phyloP scores from a whole-genome alignment of 2,797 vertebrate genomes.

The Myotis pilosus region DNA sequence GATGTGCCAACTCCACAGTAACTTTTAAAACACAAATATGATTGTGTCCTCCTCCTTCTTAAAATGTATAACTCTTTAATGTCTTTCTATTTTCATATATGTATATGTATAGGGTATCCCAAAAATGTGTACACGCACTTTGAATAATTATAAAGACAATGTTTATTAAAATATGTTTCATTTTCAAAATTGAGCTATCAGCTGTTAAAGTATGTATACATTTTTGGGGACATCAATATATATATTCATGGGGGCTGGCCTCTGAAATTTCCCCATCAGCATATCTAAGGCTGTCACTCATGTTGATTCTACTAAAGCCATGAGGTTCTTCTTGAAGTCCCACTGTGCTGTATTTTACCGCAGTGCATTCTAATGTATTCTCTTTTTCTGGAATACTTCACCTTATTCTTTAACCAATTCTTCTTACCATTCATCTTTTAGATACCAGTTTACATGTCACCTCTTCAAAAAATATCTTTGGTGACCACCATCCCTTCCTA shows the following conservation, averaged over 20 bases:
- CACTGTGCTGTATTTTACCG: neutral
- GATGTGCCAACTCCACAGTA: neutral
- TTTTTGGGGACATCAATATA: too few species aligned
- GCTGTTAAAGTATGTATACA: too few species aligned
- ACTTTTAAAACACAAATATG: neutral
- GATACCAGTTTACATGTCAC: neutral
- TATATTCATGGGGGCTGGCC: neutral
- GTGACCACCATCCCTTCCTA: neutral
- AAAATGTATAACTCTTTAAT: neutral
- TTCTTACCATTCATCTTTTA: neutral
- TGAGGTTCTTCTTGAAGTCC: neutral
- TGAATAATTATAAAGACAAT: too few species aligned
- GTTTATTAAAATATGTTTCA: too few species aligned
- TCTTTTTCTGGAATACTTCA: neutral
- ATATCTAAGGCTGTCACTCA: neutral
- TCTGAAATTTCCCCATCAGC: neutral
- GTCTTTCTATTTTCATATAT: neutral
- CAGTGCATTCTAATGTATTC: neutral
- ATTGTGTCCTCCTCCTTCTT: neutral
- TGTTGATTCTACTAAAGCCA: neutral
- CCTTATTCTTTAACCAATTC: neutral
- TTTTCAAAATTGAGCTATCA: too few species aligned
- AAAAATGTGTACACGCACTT: too few species aligned
- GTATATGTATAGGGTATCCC: too few species aligned
- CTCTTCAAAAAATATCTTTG: neutral